phyloP scores from a whole-genome alignment of 2,113 vertebrate species.

The Zapus hudsonius region DNA sequence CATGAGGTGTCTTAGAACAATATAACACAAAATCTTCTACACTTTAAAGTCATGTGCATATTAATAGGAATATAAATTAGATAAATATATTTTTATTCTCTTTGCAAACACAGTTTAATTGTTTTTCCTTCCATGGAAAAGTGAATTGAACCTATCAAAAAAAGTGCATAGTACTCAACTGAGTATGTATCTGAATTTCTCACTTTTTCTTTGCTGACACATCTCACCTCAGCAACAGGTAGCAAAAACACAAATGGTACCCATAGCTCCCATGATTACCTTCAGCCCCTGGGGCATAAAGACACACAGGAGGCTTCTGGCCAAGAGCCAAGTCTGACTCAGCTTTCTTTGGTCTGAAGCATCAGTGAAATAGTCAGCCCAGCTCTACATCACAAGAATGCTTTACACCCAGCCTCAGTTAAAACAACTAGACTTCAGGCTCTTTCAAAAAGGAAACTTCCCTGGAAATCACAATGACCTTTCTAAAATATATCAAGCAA shows the following conservation, averaged over 20 bases:
- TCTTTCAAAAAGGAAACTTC: not conserved
- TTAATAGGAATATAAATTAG: not conserved
- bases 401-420: not conserved
- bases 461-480: not conserved
- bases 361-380: not conserved
- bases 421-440: not conserved
- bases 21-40: not conserved
- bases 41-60: not conserved
- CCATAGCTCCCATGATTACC: not conserved
- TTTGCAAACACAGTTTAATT: not conserved
- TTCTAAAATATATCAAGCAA: not conserved
- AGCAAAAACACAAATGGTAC: slow-evolving; percentile 47
- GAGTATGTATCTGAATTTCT: not conserved
- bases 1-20: slow-evolving; percentile 22
- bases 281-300: not conserved
- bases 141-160: not conserved
- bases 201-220: slow-evolving; percentile 4
- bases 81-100: not conserved
- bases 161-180: not conserved
- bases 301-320: slow-evolving; percentile 30
- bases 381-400: not conserved
- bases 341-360: slow-evolving; percentile 42
- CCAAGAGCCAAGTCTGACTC: slow-evolving; percentile 68
- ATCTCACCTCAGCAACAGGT: slow-evolving; percentile 62
- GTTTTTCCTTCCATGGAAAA: not conserved